phyloP scores from a whole-genome alignment of 2,888 invertebrate genomes.

The Brenthis hecate region DNA sequence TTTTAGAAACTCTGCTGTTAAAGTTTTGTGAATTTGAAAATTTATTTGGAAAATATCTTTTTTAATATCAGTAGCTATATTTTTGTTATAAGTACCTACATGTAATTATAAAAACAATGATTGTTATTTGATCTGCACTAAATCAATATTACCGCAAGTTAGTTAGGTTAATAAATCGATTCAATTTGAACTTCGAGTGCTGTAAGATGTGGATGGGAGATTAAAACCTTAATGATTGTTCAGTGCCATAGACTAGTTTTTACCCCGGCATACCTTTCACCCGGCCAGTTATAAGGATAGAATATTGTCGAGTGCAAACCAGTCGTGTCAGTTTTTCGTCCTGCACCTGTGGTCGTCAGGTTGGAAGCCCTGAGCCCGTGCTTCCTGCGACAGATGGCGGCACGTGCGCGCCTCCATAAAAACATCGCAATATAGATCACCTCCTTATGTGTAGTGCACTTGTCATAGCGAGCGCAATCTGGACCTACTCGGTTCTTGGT shows the following conservation, averaged over 20 bases:
- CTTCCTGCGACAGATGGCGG: slow-evolving; percentile 78
- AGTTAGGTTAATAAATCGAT: not conserved
- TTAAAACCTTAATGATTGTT: slow-evolving; percentile 13
- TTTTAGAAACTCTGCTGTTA: too few relatives aligned
- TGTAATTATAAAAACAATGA: too few relatives aligned
- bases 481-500: too few relatives aligned
- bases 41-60: too few relatives aligned
- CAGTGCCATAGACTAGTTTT: slow-evolving; percentile 3
- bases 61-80: too few relatives aligned
- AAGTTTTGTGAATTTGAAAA: too few relatives aligned
- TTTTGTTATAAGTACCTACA: too few relatives aligned
- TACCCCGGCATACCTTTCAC: slow-evolving; percentile 17
- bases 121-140: too few relatives aligned
- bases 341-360: slow-evolving; percentile 45
- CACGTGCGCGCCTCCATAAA: slow-evolving; percentile 59
- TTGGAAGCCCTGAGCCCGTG: slow-evolving; percentile 77
- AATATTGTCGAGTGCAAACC: slow-evolving; percentile 32
- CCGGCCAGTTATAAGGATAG: slow-evolving; percentile 22
- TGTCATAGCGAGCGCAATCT: not conserved
- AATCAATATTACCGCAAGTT: too few relatives aligned
- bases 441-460: slow-evolving; percentile 20
- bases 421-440: slow-evolving; percentile 48
- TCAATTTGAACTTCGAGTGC: not conserved
- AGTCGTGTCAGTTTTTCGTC: slow-evolving; percentile 39
- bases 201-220: slow-evolving; percentile 5